Base-by-base conservation (phyloP, 2,113 vertebrate genomes). In the Galbula dea region DNA sequence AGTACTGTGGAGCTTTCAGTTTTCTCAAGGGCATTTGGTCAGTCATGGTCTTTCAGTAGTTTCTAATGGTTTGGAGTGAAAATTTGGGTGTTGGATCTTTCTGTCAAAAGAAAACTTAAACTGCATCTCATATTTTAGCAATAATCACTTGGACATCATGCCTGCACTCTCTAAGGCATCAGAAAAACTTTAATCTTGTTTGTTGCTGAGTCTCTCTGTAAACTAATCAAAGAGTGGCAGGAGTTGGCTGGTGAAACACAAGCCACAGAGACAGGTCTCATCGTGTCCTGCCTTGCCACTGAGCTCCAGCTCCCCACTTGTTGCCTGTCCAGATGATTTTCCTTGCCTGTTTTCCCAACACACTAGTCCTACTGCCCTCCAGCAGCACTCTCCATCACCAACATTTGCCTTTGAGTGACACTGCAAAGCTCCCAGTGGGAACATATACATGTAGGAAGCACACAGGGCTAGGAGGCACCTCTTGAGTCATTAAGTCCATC, bases 231-330 rank as follows among this genome's bases (percentile, higher is more conserved):
- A 82, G 22, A 36, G 52, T 11, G 26, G 23, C 46, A 72, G 39
- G 23, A 51, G 32, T 49, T 2, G 2, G n/a, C 13, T 24, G 43
- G 66, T 55, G 52, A 88, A 66, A 55, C 22, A 17, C 36, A 65
- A 72, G 46, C 24, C 52, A 43, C 37, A 48, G 34, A 77, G 45
- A 36, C 37, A 48, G 30, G 34, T 37, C 59, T 73, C 15, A 61
- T 8, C 0, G 0, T 27, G 27, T 37, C 46, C 52, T 55, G 34
- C 39, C 68, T 67, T 22, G 4, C 9, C 1, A 3, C 37, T 2
- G 3, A 80, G 43, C n/a, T 75, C 68, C 1, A 2, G 7, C 43
- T 67, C 17, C 26, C 22, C 26, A 45, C 6, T 68, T 22, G 34
- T 45, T 59, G 22, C 57, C 37, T 29, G 7, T 51, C 32, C 37